These are phyloP conservation scores for Oreochromis grahami DNA, from an alignment of 2,797 vertebrate species.

Conservation along the genomic window DNA sequence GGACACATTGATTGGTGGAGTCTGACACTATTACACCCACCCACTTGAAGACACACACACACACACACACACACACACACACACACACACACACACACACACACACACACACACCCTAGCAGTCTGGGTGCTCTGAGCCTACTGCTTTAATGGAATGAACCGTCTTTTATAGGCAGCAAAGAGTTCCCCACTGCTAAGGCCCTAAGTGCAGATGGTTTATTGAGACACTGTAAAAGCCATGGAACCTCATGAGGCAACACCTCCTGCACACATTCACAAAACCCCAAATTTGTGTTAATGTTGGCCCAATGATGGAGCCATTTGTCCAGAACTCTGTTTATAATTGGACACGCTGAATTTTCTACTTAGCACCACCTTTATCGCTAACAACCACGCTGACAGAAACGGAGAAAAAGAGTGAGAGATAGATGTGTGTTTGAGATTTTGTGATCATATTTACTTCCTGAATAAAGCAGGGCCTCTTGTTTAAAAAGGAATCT, in stretches of 20 bases:
- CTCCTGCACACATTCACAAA: neutral
- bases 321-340: neutral
- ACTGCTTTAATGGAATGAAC: slow-evolving; percentile 45
- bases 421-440: neutral
- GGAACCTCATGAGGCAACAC: slow-evolving; percentile 35
- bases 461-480: neutral
- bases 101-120: neutral
- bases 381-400: neutral
- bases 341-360: neutral
- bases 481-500: neutral
- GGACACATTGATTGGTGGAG: slow-evolving; percentile 50
- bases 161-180: slow-evolving; percentile 57
- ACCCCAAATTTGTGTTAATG: slow-evolving; percentile 7
- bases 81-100: neutral
- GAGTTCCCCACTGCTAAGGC: slow-evolving; percentile 43
- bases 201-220: slow-evolving; percentile 58
- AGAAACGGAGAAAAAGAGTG: rapidly evolving
- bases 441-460: neutral
- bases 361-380: neutral
- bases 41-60: neutral
- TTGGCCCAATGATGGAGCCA: neutral
- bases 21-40: slow-evolving; percentile 16
- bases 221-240: slow-evolving; percentile 57
- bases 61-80: too few relatives aligned
- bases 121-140: slow-evolving; percentile 21